Evolutionary conservation across 1,140 invertebrate genomes (phyloP).

Genomic region (Ericerus pela): DNA sequence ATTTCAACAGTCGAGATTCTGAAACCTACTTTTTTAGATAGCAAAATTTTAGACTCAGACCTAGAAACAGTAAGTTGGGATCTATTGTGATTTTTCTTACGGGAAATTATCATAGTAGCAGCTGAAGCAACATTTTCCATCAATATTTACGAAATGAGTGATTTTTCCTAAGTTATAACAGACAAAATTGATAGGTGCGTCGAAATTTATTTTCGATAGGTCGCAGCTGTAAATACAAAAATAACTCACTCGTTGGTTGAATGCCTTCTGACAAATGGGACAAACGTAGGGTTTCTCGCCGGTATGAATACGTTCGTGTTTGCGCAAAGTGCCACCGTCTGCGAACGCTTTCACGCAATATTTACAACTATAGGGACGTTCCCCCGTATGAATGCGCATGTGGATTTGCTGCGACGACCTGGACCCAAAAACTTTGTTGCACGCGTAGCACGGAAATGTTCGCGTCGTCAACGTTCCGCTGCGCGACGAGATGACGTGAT

Average conservation of each 20-base stretch:
- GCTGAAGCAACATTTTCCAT: too few species aligned
- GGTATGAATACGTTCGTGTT: slow-evolving; percentile 96
- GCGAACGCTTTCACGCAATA: slow-evolving; percentile 98
- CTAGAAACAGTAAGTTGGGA: too few species aligned
- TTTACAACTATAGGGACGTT: slow-evolving; percentile 76
- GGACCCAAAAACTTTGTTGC: slow-evolving; percentile 69
- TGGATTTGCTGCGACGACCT: slow-evolving; percentile 49
- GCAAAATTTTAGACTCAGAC: too few species aligned
- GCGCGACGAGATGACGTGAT: slow-evolving; percentile 37
- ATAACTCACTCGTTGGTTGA: slow-evolving; percentile 51
- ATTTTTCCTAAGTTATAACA: too few species aligned
- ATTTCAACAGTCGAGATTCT: too few species aligned
- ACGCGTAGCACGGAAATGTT: slow-evolving; percentile 68
- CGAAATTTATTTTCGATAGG: neutral
- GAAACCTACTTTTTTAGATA: too few species aligned
- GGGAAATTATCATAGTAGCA: too few species aligned
- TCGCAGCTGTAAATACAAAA: slow-evolving; percentile 1
- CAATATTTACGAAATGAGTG: too few species aligned
- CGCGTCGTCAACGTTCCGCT: slow-evolving; percentile 41
- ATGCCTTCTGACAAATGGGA: slow-evolving; percentile 75
- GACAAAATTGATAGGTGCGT: neutral
- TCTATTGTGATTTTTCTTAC: too few species aligned
- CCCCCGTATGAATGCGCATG: slow-evolving; percentile 70
- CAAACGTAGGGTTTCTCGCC: slow-evolving; percentile 92
- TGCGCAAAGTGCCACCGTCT: slow-evolving; percentile 88